Evolutionary conservation across 2,888 invertebrate species (phyloP).

Genomic region (Anorthoa munda): DNA sequence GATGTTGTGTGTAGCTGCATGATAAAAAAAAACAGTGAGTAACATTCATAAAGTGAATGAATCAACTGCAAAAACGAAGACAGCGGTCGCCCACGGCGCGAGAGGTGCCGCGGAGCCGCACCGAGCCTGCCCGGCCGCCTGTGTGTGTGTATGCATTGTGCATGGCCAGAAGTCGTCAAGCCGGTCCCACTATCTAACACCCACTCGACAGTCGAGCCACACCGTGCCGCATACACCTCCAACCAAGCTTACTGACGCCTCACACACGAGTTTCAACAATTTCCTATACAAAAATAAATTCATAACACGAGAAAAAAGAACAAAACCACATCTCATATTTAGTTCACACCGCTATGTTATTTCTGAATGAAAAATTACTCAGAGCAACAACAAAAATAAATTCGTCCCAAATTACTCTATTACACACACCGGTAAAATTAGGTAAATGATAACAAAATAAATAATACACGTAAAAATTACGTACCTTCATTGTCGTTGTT

Average conservation of each 20-base stretch:
- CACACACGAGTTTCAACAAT: slow-evolving; percentile 51
- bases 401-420: slow-evolving; percentile 58
- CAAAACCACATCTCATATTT: slow-evolving; percentile 58
- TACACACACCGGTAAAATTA: slow-evolving; percentile 63
- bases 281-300: slow-evolving; percentile 55
- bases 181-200: slow-evolving; percentile 85
- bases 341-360: slow-evolving; percentile 61
- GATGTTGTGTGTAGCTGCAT: slow-evolving; percentile 33
- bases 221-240: slow-evolving; percentile 69
- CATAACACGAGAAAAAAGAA: slow-evolving; percentile 58
- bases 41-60: slow-evolving; percentile 71
- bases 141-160: slow-evolving; percentile 75
- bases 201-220: slow-evolving; percentile 76
- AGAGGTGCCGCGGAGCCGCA: slow-evolving; percentile 50
- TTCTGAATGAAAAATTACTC: slow-evolving; percentile 68
- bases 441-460: slow-evolving; percentile 79
- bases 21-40: slow-evolving; percentile 64
- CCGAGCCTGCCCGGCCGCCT: slow-evolving; percentile 39
- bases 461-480: slow-evolving; percentile 76
- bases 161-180: slow-evolving; percentile 79
- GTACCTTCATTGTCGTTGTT: slow-evolving; percentile 91
- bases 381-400: slow-evolving; percentile 62
- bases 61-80: slow-evolving; percentile 76
- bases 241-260: slow-evolving; percentile 72
- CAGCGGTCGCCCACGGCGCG: slow-evolving; percentile 67